These are phyloP conservation scores for Ailurus styani DNA, from an alignment of 2,113 vertebrate genomes.

Conservation along the genomic window DNA sequence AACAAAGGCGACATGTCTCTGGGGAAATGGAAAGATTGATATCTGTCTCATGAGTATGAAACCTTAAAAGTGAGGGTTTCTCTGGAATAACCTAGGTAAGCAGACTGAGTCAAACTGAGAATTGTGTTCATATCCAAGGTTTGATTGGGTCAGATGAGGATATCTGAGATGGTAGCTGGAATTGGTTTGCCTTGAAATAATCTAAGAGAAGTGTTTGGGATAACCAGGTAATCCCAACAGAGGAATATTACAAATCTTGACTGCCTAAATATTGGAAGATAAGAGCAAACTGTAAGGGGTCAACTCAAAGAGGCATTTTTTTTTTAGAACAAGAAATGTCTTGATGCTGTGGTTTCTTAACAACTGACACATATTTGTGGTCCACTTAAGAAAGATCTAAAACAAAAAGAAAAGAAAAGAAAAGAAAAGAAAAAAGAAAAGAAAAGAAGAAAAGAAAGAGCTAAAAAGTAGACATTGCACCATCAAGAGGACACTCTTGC, in stretches of 20 bases:
- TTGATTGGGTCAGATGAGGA: background rate
- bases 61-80: background rate
- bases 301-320: background rate
- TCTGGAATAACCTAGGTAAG: background rate
- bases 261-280: too few species aligned
- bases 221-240: background rate
- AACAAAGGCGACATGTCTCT: background rate
- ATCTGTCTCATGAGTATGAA: background rate
- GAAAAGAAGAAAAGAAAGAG: too few species aligned
- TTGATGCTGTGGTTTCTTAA: background rate
- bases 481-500: background rate
- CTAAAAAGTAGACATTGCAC: background rate
- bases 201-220: background rate
- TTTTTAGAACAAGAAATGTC: background rate
- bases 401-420: too few species aligned
- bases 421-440: too few species aligned
- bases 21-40: background rate
- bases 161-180: background rate
- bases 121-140: background rate
- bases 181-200: background rate
- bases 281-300: background rate
- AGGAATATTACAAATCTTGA: background rate
- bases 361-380: too few species aligned
- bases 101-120: background rate
- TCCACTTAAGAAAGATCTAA: too few species aligned